Conservation (phyloP, 2,797 vertebrate genomes). For the Syndactyla subalaris region DNA sequence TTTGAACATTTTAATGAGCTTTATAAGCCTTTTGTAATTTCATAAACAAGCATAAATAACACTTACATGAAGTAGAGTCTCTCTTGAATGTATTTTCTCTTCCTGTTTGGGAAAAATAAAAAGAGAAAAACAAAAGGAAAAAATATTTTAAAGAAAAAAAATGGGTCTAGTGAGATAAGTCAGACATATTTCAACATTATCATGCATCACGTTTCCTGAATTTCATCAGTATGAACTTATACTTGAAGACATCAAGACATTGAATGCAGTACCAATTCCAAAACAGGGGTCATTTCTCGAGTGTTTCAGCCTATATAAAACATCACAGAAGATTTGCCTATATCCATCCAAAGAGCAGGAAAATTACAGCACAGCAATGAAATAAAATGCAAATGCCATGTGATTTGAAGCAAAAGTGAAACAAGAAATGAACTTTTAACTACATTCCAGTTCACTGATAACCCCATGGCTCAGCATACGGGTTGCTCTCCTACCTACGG, state of each 20-base stretch:
- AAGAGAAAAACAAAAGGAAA: constrained; percentile 8
- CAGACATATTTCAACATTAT: not conserved
- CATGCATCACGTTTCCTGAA: not conserved
- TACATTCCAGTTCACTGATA: not conserved
- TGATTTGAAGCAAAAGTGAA: not conserved
- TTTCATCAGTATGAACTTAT: not conserved
- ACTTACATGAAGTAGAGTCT: constrained; percentile 77
- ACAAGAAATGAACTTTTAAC: not conserved
- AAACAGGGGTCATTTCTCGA: not conserved
- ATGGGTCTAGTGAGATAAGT: not conserved
- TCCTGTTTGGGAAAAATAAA: constrained; percentile 47
- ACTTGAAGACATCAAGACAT: not conserved
- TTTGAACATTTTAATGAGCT: constrained; percentile 23
- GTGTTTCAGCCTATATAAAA: not conserved
- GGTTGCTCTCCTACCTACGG: not conserved
- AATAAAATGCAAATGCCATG: not conserved
- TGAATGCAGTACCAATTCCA: not conserved
- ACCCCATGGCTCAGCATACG: rapidly evolving
- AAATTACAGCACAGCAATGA: not conserved
- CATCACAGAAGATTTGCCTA: not conserved
- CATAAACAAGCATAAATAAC: constrained; percentile 60
- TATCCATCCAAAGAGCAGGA: not conserved
- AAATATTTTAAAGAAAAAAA: constrained; percentile 46
- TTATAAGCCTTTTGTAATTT: constrained; percentile 47
- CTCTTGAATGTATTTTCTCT: constrained; percentile 65